These are phyloP conservation scores for Dasyurus viverrinus DNA, from an alignment of 2,113 vertebrate species.

Conservation along the genomic window DNA sequence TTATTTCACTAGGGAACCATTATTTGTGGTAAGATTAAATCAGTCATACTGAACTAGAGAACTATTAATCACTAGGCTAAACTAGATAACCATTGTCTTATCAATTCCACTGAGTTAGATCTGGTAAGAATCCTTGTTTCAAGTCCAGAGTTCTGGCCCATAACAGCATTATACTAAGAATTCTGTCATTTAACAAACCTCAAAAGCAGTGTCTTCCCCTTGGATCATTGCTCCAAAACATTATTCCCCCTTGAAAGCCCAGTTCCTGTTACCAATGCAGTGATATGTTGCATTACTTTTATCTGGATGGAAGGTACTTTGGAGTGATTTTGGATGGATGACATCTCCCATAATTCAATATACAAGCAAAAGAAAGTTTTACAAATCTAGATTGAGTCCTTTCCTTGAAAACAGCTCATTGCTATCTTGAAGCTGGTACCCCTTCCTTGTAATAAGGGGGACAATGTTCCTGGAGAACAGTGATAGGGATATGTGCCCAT, in stretches of 20 bases:
- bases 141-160: too few relatives aligned
- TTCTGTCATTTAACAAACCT: background rate
- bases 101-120: too few relatives aligned
- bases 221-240: background rate
- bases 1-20: too few relatives aligned
- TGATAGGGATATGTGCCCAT: conserved; percentile 71
- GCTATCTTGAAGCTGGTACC: conserved; percentile 27
- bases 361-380: background rate
- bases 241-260: background rate
- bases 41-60: too few relatives aligned
- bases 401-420: background rate
- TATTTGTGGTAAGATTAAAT: too few relatives aligned
- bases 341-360: background rate
- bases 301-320: background rate
- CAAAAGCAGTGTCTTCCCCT: background rate
- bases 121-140: too few relatives aligned
- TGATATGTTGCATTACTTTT: background rate
- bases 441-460: conserved; percentile 65
- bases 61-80: too few relatives aligned
- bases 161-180: background rate
- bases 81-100: too few relatives aligned
- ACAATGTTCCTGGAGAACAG: conserved; percentile 45
- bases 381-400: background rate
- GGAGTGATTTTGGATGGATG: background rate
- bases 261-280: background rate